Evolutionary conservation across 2,113 vertebrate species (phyloP).

Genomic region (Narcine bancroftii): DNA sequence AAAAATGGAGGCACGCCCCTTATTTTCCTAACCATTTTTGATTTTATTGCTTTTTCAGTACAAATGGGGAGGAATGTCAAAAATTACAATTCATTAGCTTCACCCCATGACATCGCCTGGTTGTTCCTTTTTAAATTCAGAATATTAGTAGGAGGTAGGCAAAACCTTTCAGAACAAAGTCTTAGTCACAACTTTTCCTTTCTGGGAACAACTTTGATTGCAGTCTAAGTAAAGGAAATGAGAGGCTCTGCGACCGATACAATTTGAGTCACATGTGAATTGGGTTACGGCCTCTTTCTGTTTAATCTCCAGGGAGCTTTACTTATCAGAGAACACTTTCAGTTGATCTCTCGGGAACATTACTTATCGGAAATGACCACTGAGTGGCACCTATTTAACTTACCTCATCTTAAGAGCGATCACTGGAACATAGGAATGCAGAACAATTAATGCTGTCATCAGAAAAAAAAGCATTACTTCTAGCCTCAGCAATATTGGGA

Average conservation of each 20-base stretch:
- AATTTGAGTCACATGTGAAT: neutral
- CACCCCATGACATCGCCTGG: neutral
- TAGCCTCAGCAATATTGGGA: no score
- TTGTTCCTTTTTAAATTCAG: neutral
- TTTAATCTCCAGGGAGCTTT: neutral
- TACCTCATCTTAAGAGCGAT: neutral
- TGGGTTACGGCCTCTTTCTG: neutral
- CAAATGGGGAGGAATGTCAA: neutral
- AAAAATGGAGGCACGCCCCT: neutral
- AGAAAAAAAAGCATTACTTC: neutral
- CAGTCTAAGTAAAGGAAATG: neutral
- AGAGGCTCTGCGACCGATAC: neutral
- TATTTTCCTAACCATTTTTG: neutral
- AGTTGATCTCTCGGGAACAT: neutral
- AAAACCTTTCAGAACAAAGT: neutral
- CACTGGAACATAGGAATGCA: neutral
- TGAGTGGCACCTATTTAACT: neutral
- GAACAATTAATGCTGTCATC: constrained; percentile 10
- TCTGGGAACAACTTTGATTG: neutral
- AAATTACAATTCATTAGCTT: neutral
- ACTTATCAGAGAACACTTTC: neutral
- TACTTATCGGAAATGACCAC: neutral
- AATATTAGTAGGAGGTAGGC: neutral
- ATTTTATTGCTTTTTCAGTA: neutral
- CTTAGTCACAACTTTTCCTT: neutral